Conservation (phyloP, 2,797 vertebrate genomes). For the Thunnus albacares region DNA sequence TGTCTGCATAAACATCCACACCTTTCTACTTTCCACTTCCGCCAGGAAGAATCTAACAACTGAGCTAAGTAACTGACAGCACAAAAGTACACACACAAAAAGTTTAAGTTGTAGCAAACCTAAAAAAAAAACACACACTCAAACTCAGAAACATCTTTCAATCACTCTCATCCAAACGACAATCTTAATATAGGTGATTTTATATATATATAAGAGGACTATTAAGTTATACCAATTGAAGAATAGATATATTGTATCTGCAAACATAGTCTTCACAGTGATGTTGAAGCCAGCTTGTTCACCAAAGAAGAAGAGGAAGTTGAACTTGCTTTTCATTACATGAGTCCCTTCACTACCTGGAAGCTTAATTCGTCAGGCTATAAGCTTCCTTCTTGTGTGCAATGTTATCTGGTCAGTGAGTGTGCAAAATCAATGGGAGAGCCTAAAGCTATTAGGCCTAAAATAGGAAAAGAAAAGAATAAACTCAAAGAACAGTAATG, state of each 20-base stretch:
- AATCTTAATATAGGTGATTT: not conserved
- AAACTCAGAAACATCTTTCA: not conserved
- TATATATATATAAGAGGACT: not conserved
- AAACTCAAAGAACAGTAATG: too few species aligned
- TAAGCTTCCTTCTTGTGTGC: not conserved
- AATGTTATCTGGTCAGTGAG: not conserved
- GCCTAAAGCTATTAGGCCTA: not conserved
- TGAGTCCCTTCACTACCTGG: not conserved
- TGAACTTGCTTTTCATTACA: not conserved
- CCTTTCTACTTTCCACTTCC: constrained; percentile 47
- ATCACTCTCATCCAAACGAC: not conserved
- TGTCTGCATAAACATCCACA: constrained; percentile 74
- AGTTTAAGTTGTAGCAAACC: too few species aligned
- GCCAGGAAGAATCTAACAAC: constrained; percentile 22
- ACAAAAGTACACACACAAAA: not conserved
- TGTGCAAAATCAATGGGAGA: constrained; percentile 13
- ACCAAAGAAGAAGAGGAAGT: not conserved
- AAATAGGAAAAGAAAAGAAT: too few species aligned
- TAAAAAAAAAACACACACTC: not conserved
- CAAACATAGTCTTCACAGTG: not conserved
- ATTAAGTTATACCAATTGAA: not conserved
- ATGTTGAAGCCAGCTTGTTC: not conserved
- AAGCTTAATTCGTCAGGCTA: not conserved
- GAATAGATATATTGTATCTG: not conserved
- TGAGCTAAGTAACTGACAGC: constrained; percentile 24